Percentiles rank a stretch among this genome's conserved stretches.
phyloP scores from a whole-genome alignment of 2,888 invertebrate species.

The Eremobia ochroleuca region DNA sequence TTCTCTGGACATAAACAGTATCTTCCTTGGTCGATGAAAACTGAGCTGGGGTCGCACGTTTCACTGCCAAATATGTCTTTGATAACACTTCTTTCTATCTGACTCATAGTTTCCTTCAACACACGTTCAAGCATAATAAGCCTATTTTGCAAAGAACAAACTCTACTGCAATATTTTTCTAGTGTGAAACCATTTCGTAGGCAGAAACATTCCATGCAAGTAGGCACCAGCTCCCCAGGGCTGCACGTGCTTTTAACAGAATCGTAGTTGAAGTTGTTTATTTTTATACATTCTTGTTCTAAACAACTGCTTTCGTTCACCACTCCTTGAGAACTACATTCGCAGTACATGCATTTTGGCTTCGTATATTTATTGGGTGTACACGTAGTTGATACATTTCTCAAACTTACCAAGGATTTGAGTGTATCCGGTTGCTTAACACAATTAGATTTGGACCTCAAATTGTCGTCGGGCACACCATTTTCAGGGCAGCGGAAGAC shows the following conservation, averaged over 20 bases:
- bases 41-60: conserved; percentile 76
- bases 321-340: conserved; percentile 77
- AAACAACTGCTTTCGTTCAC: conserved; percentile 80
- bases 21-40: conserved; percentile 78
- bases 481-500: conserved; percentile 81
- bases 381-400: conserved; percentile 71
- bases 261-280: conserved; percentile 69
- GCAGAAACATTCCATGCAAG: conserved; percentile 85
- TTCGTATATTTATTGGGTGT: conserved; percentile 77
- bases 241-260: conserved; percentile 72
- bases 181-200: conserved; percentile 72
- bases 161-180: conserved; percentile 79
- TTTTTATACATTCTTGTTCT: conserved; percentile 79
- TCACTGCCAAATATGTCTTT: conserved; percentile 66
- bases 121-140: conserved; percentile 79
- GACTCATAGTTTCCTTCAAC: conserved; percentile 71
- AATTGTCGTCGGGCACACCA: conserved; percentile 72
- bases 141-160: conserved; percentile 79
- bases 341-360: conserved; percentile 83
- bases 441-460: conserved; percentile 77
- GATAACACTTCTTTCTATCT: conserved; percentile 74
- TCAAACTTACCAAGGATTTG: conserved; percentile 66
- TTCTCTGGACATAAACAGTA: conserved; percentile 83
- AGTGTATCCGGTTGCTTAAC: conserved; percentile 52
- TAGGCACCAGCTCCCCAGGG: conserved; percentile 81